phyloP scores from a whole-genome alignment of 2,113 vertebrate genomes.

The Neogobius melanostomus region DNA sequence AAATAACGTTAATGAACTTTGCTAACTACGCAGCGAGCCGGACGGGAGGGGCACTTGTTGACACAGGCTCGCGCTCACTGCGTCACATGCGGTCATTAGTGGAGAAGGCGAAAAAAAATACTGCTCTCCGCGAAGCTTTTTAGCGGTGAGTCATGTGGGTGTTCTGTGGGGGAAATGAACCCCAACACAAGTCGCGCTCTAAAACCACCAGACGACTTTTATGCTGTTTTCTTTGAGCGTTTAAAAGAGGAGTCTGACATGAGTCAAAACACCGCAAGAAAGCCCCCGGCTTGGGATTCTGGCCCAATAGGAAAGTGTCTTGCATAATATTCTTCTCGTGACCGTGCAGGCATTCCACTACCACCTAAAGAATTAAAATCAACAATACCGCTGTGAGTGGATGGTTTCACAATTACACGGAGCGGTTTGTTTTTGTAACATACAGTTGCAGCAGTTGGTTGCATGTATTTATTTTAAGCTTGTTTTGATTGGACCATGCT shows the following conservation, averaged over 20 bases:
- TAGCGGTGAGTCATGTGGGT: constrained; percentile 31
- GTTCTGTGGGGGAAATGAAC: background rate
- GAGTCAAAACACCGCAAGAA: too few species aligned
- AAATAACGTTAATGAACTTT: constrained; percentile 56
- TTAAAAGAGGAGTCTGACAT: background rate
- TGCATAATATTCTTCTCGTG: too few species aligned
- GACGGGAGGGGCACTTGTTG: constrained; percentile 46
- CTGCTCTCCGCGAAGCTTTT: constrained; percentile 20
- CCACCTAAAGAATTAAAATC: too few species aligned
- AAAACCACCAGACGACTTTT: background rate
- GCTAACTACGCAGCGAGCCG: constrained; percentile 31
- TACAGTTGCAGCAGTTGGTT: too few species aligned
- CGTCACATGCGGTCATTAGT: constrained; percentile 61
- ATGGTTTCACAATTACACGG: too few species aligned
- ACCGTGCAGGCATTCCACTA: too few species aligned
- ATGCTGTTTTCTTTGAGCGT: background rate
- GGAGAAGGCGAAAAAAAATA: constrained; percentile 43
- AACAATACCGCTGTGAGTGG: too few species aligned
- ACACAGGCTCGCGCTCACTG: constrained; percentile 39
- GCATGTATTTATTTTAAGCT: too few species aligned
- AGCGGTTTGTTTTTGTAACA: too few species aligned
- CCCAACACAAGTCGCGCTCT: background rate
- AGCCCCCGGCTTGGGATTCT: too few species aligned
- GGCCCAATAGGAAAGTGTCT: too few species aligned
- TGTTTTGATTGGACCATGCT: too few species aligned